Base-by-base conservation (phyloP, 2,797 vertebrate genomes). In the Cetoscarus ocellatus region DNA sequence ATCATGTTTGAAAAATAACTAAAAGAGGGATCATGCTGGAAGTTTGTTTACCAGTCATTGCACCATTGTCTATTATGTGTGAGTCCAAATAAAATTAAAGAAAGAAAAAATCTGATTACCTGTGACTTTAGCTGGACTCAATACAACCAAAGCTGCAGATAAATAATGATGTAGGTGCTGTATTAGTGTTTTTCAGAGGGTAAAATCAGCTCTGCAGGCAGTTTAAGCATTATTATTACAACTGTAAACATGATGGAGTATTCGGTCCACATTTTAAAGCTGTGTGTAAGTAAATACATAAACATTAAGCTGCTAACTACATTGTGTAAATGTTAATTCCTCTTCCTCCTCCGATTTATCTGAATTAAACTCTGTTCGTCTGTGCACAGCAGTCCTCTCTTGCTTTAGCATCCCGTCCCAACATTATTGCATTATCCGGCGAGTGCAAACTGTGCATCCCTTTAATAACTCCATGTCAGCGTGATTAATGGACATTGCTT, bases 401-500 rank as follows among this genome's bases (percentile, higher is more conserved):
- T 78, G 79, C 65, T 67, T 75, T 50, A 77, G 74, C 61, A 4
- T 73, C 74, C 53, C 54, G 3, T 80, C 59, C 74, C 77, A 67
- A 79, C 80, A 75, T 85, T 62, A 66, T 44, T 84, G 78, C 79
- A 85, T 86, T 83, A 86, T 53, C 70, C 86, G 80, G 86, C 85
- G 74, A 95, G 85, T 93, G 95, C 95, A 93, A 93, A 90, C 91
- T 88, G 93, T 91, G 92, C 91, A 94, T 93, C 93, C 67, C 89
- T 95, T 91, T 94, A 95, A 95, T 95, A 95, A 89, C 90, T 94
- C 89, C 85, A 92, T 95, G 96, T 96, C 95, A 93, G 91, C 85
- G 95, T 97, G 96, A 98, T 97, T 95, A 96, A 98, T 97, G 95
- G 93, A 94, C 92, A 91, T 94, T 95, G 95, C 95, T 96, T 96